Evolutionary conservation across 1,140 invertebrate genomes (phyloP), one percentile per base, ranked within the genome.

Genomic region (Aplysia californica): DNA sequence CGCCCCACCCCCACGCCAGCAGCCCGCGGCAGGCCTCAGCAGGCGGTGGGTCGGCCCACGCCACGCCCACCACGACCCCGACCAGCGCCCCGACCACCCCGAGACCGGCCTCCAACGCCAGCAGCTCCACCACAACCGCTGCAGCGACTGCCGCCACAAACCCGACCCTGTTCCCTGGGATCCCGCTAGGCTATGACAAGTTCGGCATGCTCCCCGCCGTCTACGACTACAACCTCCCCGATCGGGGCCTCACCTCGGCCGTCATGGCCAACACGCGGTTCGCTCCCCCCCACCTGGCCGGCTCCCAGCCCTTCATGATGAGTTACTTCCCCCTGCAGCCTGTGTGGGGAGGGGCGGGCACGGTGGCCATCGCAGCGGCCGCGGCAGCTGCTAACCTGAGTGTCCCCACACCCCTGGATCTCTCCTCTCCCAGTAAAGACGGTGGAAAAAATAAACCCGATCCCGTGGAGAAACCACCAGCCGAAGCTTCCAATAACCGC

Each of bases 191-290:
- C n/a, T n/a, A n/a, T n/a, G n/a, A n/a, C n/a, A n/a, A n/a, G n/a
- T n/a, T n/a, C n/a, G n/a, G n/a, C n/a, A 58, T 72, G 1, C 36
- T 72, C n/a, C 44, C 81, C 31, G 33, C 71, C 18, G 78, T 82
- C 1, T 87, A 87, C 74, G 84, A 87, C 65, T 87, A 87, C 64
- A 85, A 80, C 70, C 73, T 87, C 36, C 86, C 86, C 65, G 86
- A 87, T 44, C 78, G 86, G 33, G 86, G 86, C n/a, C 71, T 87
- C 20, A 82, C 84, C 10, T 31, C 75, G 2, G 72, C 79, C 21
- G 68, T 79, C 29, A 61, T 71, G 55, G 68, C 65, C 61, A 56
- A 80, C 50, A 66, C 80, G 39, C 76, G 68, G 2, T 38, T 68
- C 38, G 56, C 69, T 20, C 50, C 72, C 21, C 29, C 80, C 6